These are phyloP conservation scores for Corella eumyota DNA, from an alignment of 23 tunicate species.

Conservation along the genomic window DNA sequence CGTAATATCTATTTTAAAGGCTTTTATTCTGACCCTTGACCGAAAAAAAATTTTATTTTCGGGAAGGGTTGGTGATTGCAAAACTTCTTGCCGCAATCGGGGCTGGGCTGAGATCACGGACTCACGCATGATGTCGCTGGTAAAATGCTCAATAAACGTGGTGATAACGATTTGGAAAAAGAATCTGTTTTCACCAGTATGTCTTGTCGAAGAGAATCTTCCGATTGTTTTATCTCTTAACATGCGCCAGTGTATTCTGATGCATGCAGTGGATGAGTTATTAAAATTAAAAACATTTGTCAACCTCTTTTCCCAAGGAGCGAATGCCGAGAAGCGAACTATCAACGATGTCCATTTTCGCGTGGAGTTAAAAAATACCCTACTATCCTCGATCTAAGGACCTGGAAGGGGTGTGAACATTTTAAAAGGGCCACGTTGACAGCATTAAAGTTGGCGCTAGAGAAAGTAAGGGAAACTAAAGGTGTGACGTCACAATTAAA, in stretches of 20 bases:
- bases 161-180: constrained; percentile 28
- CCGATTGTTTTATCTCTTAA: constrained; percentile 13
- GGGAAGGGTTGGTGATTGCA: constrained; percentile 2
- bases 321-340: too few species aligned
- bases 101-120: neutral
- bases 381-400: constrained; percentile 7
- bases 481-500: neutral
- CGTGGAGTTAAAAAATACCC: neutral
- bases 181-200: constrained; percentile 1
- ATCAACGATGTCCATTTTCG: neutral
- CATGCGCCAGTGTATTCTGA: constrained; percentile 19
- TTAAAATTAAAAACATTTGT: constrained; percentile 14
- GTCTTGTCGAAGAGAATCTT: neutral
- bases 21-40: constrained; percentile 14
- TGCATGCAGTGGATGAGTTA: constrained; percentile 17
- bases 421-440: constrained; percentile 21
- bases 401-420: constrained; percentile 5
- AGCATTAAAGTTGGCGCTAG: constrained; percentile 15
- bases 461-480: neutral
- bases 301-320: constrained; percentile 8
- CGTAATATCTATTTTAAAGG: constrained; percentile 3
- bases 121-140: constrained; percentile 4
- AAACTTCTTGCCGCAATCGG: neutral
- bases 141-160: constrained; percentile 3
- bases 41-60: constrained; percentile 2